These are phyloP conservation scores for Aporophyla nigra DNA, from an alignment of 2,888 invertebrate genomes.

Conservation along the genomic window DNA sequence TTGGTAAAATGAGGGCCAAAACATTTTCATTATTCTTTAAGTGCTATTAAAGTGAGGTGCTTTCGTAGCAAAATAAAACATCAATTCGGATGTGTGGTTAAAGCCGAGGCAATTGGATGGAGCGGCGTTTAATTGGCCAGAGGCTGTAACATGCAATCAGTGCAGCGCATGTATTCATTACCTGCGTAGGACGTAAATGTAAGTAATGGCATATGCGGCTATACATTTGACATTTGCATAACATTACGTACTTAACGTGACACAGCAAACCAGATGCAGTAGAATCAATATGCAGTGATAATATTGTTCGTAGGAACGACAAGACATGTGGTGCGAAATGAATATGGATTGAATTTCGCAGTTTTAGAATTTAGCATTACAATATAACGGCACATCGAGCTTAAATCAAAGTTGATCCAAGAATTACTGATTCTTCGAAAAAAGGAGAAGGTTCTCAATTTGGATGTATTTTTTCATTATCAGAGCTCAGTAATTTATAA, in stretches of 20 bases:
- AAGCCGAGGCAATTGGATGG: conserved; percentile 40
- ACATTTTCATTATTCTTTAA: conserved; percentile 42
- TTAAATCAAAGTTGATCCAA: neutral
- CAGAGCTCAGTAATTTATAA: too few relatives aligned
- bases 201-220: conserved; percentile 35
- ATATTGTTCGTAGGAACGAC: neutral
- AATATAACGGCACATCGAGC: neutral
- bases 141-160: conserved; percentile 52
- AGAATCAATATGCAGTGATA: conserved; percentile 1
- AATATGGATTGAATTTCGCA: neutral
- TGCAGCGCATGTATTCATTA: conserved; percentile 49
- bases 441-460: too few relatives aligned
- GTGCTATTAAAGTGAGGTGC: conserved; percentile 23
- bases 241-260: conserved; percentile 4
- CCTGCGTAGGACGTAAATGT: conserved; percentile 49
- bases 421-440: neutral
- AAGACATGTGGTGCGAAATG: neutral
- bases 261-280: conserved; percentile 8
- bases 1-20: conserved; percentile 24
- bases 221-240: conserved; percentile 47
- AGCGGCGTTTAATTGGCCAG: conserved; percentile 52
- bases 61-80: conserved; percentile 46
- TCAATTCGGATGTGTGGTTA: conserved; percentile 45
- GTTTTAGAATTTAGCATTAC: neutral
- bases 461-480: too few relatives aligned